phyloP scores from a whole-genome alignment of 2,797 vertebrate genomes.

The Rhabdomys pumilio region DNA sequence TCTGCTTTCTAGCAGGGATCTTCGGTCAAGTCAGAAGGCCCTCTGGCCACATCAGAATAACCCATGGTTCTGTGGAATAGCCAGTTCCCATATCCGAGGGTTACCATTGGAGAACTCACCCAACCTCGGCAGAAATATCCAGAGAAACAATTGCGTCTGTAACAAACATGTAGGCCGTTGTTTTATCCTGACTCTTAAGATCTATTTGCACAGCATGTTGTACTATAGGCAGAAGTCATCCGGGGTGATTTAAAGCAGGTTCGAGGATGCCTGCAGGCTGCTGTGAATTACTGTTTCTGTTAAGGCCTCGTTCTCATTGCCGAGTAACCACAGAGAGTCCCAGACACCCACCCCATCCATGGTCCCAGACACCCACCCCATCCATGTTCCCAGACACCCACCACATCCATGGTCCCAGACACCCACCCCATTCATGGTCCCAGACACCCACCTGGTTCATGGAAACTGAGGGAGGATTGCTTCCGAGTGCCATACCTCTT shows the following conservation, averaged over 20 bases:
- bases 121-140: neutral
- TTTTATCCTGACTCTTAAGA: neutral
- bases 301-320: neutral
- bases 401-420: no score
- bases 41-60: neutral
- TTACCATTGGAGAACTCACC: neutral
- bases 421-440: neutral
- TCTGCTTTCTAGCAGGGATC: neutral
- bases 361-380: no score
- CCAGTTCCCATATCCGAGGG: neutral
- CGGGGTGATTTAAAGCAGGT: neutral
- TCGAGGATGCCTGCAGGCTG: neutral
- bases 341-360: no score
- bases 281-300: neutral
- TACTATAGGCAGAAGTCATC: neutral
- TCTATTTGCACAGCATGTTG: neutral
- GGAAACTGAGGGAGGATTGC: neutral
- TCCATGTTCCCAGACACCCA: no score
- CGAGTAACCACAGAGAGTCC: neutral
- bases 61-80: neutral
- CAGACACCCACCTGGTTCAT: neutral
- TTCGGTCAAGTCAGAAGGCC: neutral
- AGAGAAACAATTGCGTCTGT: neutral
- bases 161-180: no score
- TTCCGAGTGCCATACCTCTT: neutral